Base-by-base conservation (phyloP, 2,797 vertebrate genomes). In the Myotis pilosus region DNA sequence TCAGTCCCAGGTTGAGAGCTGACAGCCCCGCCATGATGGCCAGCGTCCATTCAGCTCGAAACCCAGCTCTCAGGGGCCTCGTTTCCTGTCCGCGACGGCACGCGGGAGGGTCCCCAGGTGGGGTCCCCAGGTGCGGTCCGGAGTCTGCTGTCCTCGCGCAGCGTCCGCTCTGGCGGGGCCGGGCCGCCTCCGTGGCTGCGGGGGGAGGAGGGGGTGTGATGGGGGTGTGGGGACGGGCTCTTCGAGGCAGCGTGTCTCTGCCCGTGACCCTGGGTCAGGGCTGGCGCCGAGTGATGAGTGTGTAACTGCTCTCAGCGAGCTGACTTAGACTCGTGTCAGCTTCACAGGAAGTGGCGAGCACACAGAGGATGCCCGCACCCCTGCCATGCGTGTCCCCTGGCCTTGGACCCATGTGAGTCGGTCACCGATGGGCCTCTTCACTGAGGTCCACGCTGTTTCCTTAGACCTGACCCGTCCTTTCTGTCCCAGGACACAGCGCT, bases 321-420 rank as follows among this genome's bases (percentile, higher is more conserved):
- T 20, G 2, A 22, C 12, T 64, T 66, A 51, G 44, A 30, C 22
- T 22, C 3, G 17, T 36, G 38, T 72, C 8, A 33, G 64, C 33
- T 74, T 44, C 19, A 79, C 6, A 22, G 62, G 15, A 25, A n/a
- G 49, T 75, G 4, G 15, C 3, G 16, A 41, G 30, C 47, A 13
- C 8, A 16, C 23, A 5, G 3, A 11, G 44, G 38, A 5, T 23
- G 23, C 55, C 20, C 2, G 0, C 11, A 1, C 5, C 2, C 16
- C 4, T 17, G 1, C 2, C 1, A 9, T 10, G 15, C 4, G 5
- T 19, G 5, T 62, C 22, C 36, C 22, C 20, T 23, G 13, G 55
- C 38, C 6, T n/a, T 69, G 41, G 33, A 33, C 23, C 64, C 53
- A 8, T 7, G 19, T 53, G 20, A 22, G 53, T 53, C 19, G 8